A percentile compares a stretch with the other conserved stretches of the same genome.
phyloP scores from a whole-genome alignment of 2,113 vertebrate species.

The Sarotherodon lohbergeri region DNA sequence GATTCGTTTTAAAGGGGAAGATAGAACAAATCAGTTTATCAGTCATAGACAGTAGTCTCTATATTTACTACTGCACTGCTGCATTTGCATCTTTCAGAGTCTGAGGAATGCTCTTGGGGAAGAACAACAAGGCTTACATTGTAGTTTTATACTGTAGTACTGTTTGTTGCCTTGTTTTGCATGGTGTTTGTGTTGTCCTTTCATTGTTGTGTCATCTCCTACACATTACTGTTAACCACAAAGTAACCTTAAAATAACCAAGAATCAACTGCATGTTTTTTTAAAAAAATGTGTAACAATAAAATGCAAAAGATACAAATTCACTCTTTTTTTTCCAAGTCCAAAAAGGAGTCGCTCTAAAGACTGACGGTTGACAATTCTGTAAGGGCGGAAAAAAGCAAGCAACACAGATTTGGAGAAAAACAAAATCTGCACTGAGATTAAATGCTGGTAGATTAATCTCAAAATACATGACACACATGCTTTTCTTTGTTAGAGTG shows the following conservation, averaged over 20 bases:
- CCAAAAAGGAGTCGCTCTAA: neutral
- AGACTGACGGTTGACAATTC: neutral
- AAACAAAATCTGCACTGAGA: neutral
- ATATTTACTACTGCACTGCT: neutral
- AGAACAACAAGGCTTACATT: neutral
- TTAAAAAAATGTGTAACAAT: neutral
- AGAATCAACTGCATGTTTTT: neutral
- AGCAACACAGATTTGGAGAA: neutral
- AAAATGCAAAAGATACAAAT: neutral
- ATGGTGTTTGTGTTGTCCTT: neutral
- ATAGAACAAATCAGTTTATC: neutral
- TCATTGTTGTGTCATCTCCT: neutral
- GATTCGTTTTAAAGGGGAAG: neutral
- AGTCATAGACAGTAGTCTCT: neutral
- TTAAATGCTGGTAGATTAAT: neutral
- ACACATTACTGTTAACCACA: neutral
- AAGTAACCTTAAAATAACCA: neutral
- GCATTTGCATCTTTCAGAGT: neutral
- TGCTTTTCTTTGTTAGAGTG: neutral
- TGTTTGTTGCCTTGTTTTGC: neutral
- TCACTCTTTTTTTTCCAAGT: neutral
- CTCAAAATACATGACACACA: neutral
- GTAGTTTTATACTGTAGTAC: neutral
- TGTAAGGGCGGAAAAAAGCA: neutral
- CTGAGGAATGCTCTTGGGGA: neutral